phyloP scores from a whole-genome alignment of 2,113 vertebrate genomes.

The Notarius lentiginosus region DNA sequence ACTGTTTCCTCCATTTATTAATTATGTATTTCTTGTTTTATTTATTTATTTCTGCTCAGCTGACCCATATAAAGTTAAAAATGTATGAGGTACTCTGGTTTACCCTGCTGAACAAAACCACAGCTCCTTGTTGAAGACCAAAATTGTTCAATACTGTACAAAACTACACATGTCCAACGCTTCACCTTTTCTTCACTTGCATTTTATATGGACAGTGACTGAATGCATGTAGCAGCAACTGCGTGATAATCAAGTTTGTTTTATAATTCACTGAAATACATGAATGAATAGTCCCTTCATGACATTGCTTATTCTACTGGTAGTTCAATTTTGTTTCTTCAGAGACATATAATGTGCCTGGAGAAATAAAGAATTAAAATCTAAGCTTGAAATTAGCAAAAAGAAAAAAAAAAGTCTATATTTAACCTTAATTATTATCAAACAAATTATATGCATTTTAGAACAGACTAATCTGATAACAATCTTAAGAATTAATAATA shows the following conservation, averaged over 20 bases:
- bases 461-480: not conserved
- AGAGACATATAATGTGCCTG: not conserved
- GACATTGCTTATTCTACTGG: not conserved
- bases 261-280: not conserved
- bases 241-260: not conserved
- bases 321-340: not conserved
- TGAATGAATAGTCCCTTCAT: not conserved
- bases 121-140: not conserved
- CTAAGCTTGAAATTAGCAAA: not conserved
- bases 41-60: not conserved
- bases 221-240: not conserved
- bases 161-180: not conserved
- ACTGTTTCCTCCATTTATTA: not conserved
- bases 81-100: constrained; percentile 4
- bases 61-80: constrained; percentile 9
- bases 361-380: not conserved
- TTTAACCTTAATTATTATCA: not conserved
- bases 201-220: not conserved
- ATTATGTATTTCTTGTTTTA: not conserved
- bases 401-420: no score
- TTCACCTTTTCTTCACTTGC: not conserved
- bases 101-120: not conserved
- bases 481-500: not conserved
- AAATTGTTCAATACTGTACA: not conserved
- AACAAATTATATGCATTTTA: not conserved